These are phyloP conservation scores for Nerophis ophidion DNA, from an alignment of 2,113 vertebrate species.

Conservation along the genomic window DNA sequence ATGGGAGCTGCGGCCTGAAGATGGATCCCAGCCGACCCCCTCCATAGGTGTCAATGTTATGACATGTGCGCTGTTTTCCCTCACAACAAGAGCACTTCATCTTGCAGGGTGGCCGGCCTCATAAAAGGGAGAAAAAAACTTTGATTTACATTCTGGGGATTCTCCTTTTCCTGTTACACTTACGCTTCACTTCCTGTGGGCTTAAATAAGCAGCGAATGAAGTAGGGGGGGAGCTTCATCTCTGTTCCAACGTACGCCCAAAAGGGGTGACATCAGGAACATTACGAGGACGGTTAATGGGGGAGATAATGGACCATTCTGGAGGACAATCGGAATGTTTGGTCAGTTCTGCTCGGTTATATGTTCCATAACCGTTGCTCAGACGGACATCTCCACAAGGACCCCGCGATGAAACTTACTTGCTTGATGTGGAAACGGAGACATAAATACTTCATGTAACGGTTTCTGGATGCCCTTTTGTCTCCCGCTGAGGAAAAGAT, in stretches of 20 bases:
- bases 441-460: constrained; percentile 26
- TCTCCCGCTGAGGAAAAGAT: constrained; percentile 47
- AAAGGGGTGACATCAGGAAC: constrained; percentile 17
- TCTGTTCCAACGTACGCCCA: constrained; percentile 24
- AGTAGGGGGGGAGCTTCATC: constrained; percentile 47
- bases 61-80: constrained; percentile 89
- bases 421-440: constrained; percentile 44
- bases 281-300: constrained; percentile 17
- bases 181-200: constrained; percentile 76
- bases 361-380: constrained; percentile 43
- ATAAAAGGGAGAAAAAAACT: constrained; percentile 73
- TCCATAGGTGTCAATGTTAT: constrained; percentile 78
- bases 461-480: constrained; percentile 28
- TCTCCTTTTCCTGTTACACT: constrained; percentile 76
- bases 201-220: constrained; percentile 59
- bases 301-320: constrained; percentile 23
- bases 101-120: constrained; percentile 85
- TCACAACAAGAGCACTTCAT: constrained; percentile 86
- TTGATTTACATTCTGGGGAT: constrained; percentile 82
- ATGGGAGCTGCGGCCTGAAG: constrained; percentile 55
- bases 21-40: constrained; percentile 61
- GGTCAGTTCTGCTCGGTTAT: constrained; percentile 33
- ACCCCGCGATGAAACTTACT: constrained; percentile 4
- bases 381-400: constrained; percentile 35
- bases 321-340: constrained; percentile 35